Base-by-base conservation (phyloP, 2,888 invertebrate genomes). In the Thysanoteuthis rhombus region DNA sequence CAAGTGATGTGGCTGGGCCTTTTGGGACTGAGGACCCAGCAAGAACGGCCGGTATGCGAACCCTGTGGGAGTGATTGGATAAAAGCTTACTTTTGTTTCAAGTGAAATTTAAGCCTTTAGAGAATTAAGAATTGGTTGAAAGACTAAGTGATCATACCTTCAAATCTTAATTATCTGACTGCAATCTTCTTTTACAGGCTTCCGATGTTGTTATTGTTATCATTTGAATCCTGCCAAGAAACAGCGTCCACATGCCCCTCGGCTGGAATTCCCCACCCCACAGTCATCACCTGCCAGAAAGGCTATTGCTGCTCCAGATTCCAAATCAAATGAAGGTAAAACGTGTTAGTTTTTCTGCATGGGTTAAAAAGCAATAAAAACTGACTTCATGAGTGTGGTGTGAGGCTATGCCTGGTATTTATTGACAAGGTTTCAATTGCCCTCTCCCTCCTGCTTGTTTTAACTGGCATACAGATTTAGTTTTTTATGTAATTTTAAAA, bases 131-230 rank as follows among this genome's bases (percentile, higher is more conserved):
- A 45, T 45, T 42, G 0, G 25, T 22, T 45, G 8, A 92, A 47
- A 16, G 38, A 28, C 22, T 75, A 45, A 52, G 25, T 25, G 52
- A 52, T 52, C 22, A 22, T 22, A 47, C 19, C 22, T 12, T 42
- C 42, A 42, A 42, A 42, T 42, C 6, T 42, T 0, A 42, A 42
- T 42, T 42, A 42, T 42, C 42, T 42, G 42, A 42, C 16, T 42
- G 42, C 10, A 42, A 42, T 42, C 16, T 42, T 93, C 32, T 94
- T 94, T 93, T 96, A 8, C 94, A 97, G 98, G 98, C 92, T 99
- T 98, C 97, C 98, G 98, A 93, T 99, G 99, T 97, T 98, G 98
- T 95, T 99, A 99, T 97, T 99, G 99, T 97, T 98, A 98, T 94
- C 97, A 98, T 58, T 97, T 98, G 96, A 99, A 99, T 97, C 98